Evolutionary conservation across 2,888 invertebrate genomes (phyloP), one percentile per base, ranked within the genome.

Genomic region (Xestoiulus laeticollis): DNA sequence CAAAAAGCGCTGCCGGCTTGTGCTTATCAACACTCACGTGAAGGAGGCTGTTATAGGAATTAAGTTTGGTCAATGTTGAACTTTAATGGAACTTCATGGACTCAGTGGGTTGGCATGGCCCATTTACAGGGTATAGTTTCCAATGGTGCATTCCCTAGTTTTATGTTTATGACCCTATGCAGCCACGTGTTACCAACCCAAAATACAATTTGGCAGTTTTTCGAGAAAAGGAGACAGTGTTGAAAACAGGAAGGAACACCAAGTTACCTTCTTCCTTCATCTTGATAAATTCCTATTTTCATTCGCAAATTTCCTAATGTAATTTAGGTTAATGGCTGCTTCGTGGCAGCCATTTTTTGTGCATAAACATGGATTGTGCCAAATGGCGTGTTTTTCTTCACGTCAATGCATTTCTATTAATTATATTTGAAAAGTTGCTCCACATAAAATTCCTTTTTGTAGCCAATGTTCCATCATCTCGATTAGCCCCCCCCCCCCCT

Each of bases 371-470:
- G 30, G 26, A 30, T 30, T 30, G 26, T 78, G 78, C 78, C 78
- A 78, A 78, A 78, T 32, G 78, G 78, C 30, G 30, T 78, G 30
- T 78, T 78, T 78, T 30, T 78, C 30, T 30, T 30, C 30, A 14
- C 78, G 30, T 16, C 30, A 78, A 78, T 78, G 78, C 30, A 78
- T 78, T 78, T 78, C 78, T 78, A 78, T 78, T 78, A 78, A 78
- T 78, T 78, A 78, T 32, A 32, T 78, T 78, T 78, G 30, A 78
- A 78, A 78, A 78, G 30, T 78, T 78, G 78, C 30, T 78, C 30
- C 78, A 30, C 78, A 78, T 78, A 78, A 78, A 78, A 78, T 26
- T 78, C 30, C 78, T 78, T 78, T 78, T 78, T 78, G 78, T 78
- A 78, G 30, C 26, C 78, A 78, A 16, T 30, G 78, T 78, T 78